Base-by-base conservation (phyloP, 2,888 invertebrate genomes). In the Melipona bicolor region DNA sequence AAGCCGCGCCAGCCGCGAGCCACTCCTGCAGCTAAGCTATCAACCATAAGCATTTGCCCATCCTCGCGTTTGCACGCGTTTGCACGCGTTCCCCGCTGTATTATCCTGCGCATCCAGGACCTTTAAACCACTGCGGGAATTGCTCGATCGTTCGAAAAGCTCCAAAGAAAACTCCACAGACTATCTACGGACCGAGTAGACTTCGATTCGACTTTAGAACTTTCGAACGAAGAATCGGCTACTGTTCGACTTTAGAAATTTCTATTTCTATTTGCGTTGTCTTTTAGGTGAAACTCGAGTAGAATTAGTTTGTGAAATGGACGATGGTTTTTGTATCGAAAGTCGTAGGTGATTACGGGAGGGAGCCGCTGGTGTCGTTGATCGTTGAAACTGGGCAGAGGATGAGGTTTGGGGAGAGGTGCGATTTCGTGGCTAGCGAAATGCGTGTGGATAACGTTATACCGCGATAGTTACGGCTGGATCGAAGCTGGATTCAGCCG, bases 11-110 rank as follows among this genome's bases (percentile, higher is more conserved):
- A 84, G 84, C 76, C 79, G 83, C 81, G 88, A 89, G 89, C 92
- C 92, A 90, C 91, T 92, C 91, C 91, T 91, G 91, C 75, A 81
- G 88, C 88, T 72, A 83, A 76, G 27, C 83, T 83, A 83, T 77
- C 83, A 72, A 83, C 83, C 83, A 83, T 83, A 83, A 83, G 83
- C 77, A 71, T 83, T 82, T 82, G 82, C 86, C 83, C 79, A 79
- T 73, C 86, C 75, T 83, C 72, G 65, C 68, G 61, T 83, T 70
- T 72, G 69, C n/a, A n/a, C n/a, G n/a, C n/a, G n/a, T n/a, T n/a
- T 24, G 24, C 64, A 73, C 72, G 70, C 78, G 83, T 70, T 83
- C 74, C 56, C 56, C 72, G 69, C 72, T 24, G 69, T 68, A 67
- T 74, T 61, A 79, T 27, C 49, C 6, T n/a, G 9, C 36, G 56